Conservation (phyloP, 2,888 invertebrate species). For the Tineola bisselliella region DNA sequence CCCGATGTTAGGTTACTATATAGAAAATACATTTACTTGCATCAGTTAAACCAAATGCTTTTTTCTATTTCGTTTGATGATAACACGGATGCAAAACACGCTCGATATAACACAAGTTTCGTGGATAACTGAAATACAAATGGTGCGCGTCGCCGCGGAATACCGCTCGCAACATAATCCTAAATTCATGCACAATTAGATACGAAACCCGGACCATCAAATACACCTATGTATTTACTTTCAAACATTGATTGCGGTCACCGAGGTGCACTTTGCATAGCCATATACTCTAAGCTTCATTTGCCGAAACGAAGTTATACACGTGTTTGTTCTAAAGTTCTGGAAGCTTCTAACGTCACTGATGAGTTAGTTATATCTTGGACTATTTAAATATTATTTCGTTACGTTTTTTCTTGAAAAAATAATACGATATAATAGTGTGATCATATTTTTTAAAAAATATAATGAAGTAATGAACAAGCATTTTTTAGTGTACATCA, state of each 20-base stretch:
- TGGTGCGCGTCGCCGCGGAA: neutral
- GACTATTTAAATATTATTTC: no score
- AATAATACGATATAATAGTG: no score
- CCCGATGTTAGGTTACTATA: no score
- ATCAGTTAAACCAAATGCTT: neutral
- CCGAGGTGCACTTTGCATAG: conserved; percentile 17
- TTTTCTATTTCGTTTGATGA: neutral
- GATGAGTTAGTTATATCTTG: no score
- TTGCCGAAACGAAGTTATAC: conserved; percentile 48
- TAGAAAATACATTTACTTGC: no score
- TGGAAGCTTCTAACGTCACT: no score
- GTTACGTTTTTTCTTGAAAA: no score
- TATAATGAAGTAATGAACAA: no score
- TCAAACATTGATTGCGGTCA: conserved; percentile 16
- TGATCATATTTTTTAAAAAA: no score
- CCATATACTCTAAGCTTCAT: conserved; percentile 53
- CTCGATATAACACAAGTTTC: neutral
- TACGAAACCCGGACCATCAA: conserved; percentile 16
- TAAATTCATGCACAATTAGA: conserved; percentile 49
- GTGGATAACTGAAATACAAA: conserved; percentile 4
- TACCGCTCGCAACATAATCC: conserved; percentile 25
- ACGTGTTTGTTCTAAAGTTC: no score
- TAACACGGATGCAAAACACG: neutral
- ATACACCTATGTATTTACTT: neutral
- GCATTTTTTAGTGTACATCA: no score